A percentile compares a stretch with the other conserved stretches of the same genome.
Conservation (phyloP, 2,113 vertebrate genomes). For the Ameiurus melas region DNA sequence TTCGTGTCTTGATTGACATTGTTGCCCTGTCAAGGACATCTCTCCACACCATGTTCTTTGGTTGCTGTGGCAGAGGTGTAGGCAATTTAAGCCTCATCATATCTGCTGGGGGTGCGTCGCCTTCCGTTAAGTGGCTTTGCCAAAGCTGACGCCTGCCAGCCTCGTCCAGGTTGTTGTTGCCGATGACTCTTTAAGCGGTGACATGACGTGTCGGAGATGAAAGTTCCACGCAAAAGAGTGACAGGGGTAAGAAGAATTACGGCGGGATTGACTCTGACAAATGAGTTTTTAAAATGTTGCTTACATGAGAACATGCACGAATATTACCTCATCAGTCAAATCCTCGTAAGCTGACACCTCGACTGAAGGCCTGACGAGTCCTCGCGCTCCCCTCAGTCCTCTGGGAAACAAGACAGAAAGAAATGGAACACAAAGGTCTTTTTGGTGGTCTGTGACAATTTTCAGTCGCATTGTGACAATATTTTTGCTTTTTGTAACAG, state of each 20-base stretch:
- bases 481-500: neutral
- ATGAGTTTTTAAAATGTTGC: conserved; percentile 75
- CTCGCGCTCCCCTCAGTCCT: conserved; percentile 64
- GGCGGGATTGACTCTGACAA: conserved; percentile 65
- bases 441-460: conserved; percentile 71
- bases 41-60: conserved; percentile 51
- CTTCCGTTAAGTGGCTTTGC: conserved; percentile 77
- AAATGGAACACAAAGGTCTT: conserved; percentile 60
- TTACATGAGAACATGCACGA: conserved; percentile 75
- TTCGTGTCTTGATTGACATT: conserved; percentile 68
- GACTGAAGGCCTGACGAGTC: conserved; percentile 64
- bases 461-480: conserved; percentile 55
- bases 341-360: conserved; percentile 74
- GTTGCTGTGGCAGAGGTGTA: conserved; percentile 67
- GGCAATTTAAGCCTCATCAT: conserved; percentile 72
- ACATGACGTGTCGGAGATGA: conserved; percentile 73
- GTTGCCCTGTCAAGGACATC: conserved; percentile 61
- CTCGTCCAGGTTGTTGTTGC: conserved; percentile 72
- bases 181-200: conserved; percentile 68
- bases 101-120: conserved; percentile 66
- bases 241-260: conserved; percentile 70
- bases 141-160: conserved; percentile 75
- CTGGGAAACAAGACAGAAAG: conserved; percentile 66
- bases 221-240: conserved; percentile 63
- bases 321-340: conserved; percentile 83